A percentile compares a stretch with the other conserved stretches of the same genome.
phyloP scores from a whole-genome alignment of 1,140 invertebrate genomes.

The Heliconius nattereri region DNA sequence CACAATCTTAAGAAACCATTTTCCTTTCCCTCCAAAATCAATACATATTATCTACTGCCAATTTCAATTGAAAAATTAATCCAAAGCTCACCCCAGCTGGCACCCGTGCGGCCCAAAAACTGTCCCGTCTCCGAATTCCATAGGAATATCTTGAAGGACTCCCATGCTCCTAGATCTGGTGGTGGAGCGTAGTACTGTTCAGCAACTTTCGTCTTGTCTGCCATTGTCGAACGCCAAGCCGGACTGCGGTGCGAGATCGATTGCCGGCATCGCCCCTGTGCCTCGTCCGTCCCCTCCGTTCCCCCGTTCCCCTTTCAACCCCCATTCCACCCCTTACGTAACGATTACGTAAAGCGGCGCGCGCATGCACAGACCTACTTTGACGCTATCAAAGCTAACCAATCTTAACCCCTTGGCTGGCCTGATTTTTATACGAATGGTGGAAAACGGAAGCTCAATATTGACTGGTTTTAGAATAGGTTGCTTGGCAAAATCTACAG shows the following conservation, averaged over 20 bases:
- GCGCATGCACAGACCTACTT: slow-evolving; percentile 60
- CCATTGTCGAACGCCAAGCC: slow-evolving; percentile 82
- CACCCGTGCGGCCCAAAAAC: slow-evolving; percentile 92
- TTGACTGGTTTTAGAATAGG: slow-evolving; percentile 44
- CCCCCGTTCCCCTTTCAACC: slow-evolving; percentile 51
- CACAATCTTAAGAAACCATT: neutral
- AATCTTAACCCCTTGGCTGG: slow-evolving; percentile 35
- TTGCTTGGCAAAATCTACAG: slow-evolving; percentile 36
- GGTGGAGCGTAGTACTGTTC: slow-evolving; percentile 90
- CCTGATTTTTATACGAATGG: slow-evolving; percentile 15
- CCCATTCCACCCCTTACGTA: slow-evolving; percentile 68
- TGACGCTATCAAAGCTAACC: slow-evolving; percentile 20
- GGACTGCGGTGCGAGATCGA: slow-evolving; percentile 75
- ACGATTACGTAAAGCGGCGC: slow-evolving; percentile 76
- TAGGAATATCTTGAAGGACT: slow-evolving; percentile 90
- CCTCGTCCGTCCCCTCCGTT: slow-evolving; percentile 44
- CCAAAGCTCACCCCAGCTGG: slow-evolving; percentile 92
- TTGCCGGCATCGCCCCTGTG: slow-evolving; percentile 65
- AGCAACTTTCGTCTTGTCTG: slow-evolving; percentile 86
- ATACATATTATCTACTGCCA: neutral
- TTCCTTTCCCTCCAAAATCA: slow-evolving; percentile 15
- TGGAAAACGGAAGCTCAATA: slow-evolving; percentile 35
- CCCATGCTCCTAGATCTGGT: slow-evolving; percentile 91
- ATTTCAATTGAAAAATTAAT: slow-evolving; percentile 17
- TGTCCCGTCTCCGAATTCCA: slow-evolving; percentile 94